Percentiles rank a stretch among this genome's conserved stretches.
Evolutionary conservation across 2,888 invertebrate species (phyloP).

Genomic region (Apodemia hepburni): DNA sequence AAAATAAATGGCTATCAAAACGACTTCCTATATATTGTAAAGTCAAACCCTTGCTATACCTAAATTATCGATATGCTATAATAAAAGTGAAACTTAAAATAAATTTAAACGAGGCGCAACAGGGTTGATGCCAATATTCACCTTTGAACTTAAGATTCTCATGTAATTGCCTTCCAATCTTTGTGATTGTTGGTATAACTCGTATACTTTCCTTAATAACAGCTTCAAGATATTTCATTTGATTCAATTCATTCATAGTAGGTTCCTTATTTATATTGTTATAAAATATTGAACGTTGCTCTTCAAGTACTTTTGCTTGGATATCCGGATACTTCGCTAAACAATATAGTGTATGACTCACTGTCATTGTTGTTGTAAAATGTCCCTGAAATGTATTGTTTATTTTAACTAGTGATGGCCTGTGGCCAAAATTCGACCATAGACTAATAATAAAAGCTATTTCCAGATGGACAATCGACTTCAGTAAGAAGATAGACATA

Average conservation of each 20-base stretch:
- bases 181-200: constrained; percentile 40
- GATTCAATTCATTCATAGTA: constrained; percentile 36
- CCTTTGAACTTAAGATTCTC: constrained; percentile 40
- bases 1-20: too few species aligned
- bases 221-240: constrained; percentile 46
- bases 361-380: constrained; percentile 41
- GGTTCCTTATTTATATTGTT: constrained; percentile 35
- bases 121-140: constrained; percentile 18
- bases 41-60: too few species aligned
- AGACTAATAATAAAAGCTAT: too few species aligned
- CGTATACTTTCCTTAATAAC: constrained; percentile 43
- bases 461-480: too few species aligned
- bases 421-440: too few species aligned
- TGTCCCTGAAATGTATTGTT: constrained; percentile 38
- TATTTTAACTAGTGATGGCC: too few species aligned
- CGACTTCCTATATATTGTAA: too few species aligned
- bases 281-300: constrained; percentile 38
- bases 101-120: too few species aligned
- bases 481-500: too few species aligned
- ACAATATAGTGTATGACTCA: constrained; percentile 39
- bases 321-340: constrained; percentile 40
- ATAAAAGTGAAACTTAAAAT: too few species aligned
- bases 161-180: constrained; percentile 40
- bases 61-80: too few species aligned
- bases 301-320: constrained; percentile 38